Percentiles rank a stretch among this genome's conserved stretches.
Conservation (phyloP, 2,888 invertebrate genomes). For the Leptinotarsa juncta region DNA sequence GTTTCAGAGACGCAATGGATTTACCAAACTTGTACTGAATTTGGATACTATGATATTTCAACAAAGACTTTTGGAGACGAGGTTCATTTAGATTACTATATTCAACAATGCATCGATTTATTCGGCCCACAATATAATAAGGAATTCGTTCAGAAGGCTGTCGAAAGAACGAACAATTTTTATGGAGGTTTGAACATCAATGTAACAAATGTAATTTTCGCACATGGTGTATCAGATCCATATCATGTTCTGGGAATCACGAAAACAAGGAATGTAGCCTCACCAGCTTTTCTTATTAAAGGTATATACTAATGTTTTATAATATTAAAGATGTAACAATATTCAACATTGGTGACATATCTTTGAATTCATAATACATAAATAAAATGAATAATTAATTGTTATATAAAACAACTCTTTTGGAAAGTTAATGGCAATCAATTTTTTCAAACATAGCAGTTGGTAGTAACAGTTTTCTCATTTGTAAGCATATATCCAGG, state of each 20-base stretch:
- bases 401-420: no score
- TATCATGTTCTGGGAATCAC: slow-evolving; percentile 70
- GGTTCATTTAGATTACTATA: slow-evolving; percentile 75
- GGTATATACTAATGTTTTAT: slow-evolving; percentile 23
- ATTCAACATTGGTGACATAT: no score
- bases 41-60: slow-evolving; percentile 93
- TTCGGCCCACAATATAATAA: slow-evolving; percentile 70
- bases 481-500: no score
- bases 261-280: slow-evolving; percentile 57
- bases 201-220: slow-evolving; percentile 70
- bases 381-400: no score
- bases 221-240: slow-evolving; percentile 72
- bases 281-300: slow-evolving; percentile 51
- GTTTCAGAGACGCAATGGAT: slow-evolving; percentile 86
- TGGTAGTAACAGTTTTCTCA: no score
- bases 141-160: slow-evolving; percentile 70
- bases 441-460: no score
- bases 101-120: slow-evolving; percentile 82
- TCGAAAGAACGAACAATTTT: slow-evolving; percentile 69
- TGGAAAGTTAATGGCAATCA: no score
- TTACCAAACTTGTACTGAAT: slow-evolving; percentile 96
- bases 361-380: no score
- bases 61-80: slow-evolving; percentile 76
- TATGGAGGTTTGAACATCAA: slow-evolving; percentile 69
- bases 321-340: no score